Conservation (phyloP, 2,888 invertebrate genomes). For the Drosophila antonietae region DNA sequence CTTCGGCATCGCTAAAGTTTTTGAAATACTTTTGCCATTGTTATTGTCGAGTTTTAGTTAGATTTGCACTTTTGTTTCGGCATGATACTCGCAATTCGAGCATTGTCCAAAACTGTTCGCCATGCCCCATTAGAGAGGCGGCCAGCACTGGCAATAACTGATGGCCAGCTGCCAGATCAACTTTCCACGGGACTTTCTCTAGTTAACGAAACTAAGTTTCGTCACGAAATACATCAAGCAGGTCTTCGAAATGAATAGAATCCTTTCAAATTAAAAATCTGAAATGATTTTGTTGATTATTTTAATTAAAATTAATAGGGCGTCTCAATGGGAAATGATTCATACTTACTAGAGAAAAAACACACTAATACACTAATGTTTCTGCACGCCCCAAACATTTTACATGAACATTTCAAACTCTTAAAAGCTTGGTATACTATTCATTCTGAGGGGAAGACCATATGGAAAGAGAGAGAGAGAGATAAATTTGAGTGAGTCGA, state of each 20-base stretch:
- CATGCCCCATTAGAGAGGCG: conserved; percentile 61
- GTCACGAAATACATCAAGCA: conserved; percentile 23
- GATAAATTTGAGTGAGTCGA: neutral
- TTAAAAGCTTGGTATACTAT: no score
- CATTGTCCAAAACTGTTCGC: conserved; percentile 56
- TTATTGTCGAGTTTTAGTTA: conserved; percentile 70
- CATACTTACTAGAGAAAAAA: no score
- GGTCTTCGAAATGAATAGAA: conserved; percentile 9
- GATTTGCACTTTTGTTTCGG: conserved; percentile 68
- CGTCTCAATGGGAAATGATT: neutral
- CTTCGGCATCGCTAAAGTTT: conserved; percentile 54
- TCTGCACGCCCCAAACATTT: no score
- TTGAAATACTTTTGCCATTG: conserved; percentile 62
- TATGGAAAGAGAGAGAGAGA: no score
- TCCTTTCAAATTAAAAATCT: neutral
- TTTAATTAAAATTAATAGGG: rapidly evolving
- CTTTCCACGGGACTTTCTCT: conserved; percentile 35
- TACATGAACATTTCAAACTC: no score
- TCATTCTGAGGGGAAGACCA: no score
- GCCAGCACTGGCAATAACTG: conserved; percentile 59
- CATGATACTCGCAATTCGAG: conserved; percentile 44
- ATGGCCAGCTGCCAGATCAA: conserved; percentile 46
- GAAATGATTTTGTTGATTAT: neutral
- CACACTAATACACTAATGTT: no score
- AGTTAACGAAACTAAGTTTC: conserved; percentile 29